A percentile compares a stretch with the other conserved stretches of the same genome.
phyloP scores from a whole-genome alignment of 1,140 invertebrate genomes.

The Sarcophaga peregrina region DNA sequence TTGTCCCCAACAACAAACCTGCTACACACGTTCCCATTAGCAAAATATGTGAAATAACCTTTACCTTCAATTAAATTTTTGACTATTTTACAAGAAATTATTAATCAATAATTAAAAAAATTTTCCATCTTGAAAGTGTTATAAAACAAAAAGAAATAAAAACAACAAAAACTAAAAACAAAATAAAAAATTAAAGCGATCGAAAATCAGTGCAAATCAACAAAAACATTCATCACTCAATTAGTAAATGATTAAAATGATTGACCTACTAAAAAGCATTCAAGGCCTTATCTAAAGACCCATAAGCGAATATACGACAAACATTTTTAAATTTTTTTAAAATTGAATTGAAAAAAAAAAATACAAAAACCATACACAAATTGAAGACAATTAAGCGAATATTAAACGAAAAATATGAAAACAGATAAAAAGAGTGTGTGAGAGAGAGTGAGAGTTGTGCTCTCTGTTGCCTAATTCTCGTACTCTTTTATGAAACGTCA shows the following conservation, averaged over 20 bases:
- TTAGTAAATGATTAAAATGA: background rate
- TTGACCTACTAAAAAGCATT: background rate
- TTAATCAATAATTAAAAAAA: too few species aligned
- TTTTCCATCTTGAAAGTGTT: too few species aligned
- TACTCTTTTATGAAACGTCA: background rate
- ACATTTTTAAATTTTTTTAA: background rate
- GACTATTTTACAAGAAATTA: background rate
- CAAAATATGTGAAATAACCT: background rate
- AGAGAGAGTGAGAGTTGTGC: background rate
- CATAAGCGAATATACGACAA: background rate
- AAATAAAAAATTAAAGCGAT: background rate
- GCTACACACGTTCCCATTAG: background rate
- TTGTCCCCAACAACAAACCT: background rate
- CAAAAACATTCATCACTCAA: background rate
- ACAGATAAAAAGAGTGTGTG: too few species aligned
- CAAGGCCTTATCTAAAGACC: background rate
- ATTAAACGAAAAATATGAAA: too few species aligned
- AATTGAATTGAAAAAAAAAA: background rate
- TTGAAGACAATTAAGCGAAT: background rate
- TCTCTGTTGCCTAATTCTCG: background rate
- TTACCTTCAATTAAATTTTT: background rate
- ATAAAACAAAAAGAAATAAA: too few species aligned
- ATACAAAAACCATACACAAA: background rate
- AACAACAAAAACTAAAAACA: too few species aligned
- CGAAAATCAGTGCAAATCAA: background rate